Evolutionary conservation across 1,140 invertebrate genomes (phyloP).

Genomic region (Planococcus citri): DNA sequence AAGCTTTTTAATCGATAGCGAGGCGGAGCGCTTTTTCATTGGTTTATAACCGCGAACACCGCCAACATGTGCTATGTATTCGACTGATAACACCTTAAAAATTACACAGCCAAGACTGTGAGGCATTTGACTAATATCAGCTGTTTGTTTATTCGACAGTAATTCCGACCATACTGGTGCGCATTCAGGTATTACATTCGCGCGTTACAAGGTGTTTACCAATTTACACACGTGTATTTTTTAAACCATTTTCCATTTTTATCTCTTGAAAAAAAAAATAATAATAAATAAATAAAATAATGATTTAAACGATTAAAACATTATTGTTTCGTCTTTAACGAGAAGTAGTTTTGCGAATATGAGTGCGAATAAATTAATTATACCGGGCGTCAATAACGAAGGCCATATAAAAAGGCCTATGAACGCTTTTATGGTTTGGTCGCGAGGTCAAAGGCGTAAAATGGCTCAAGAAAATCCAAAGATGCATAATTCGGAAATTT

Average conservation of each 20-base stretch:
- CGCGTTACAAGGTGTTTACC: no score
- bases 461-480: conserved; percentile 98
- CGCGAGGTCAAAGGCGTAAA: conserved; percentile 72
- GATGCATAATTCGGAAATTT: conserved; percentile 94
- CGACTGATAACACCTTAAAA: neutral
- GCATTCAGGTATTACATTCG: no score
- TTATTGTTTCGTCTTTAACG: no score
- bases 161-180: no score
- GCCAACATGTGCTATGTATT: conserved; percentile 11
- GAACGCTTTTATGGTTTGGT: conserved; percentile 93
- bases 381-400: conserved; percentile 25
- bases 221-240: no score
- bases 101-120: neutral
- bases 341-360: neutral
- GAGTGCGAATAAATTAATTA: conserved; percentile 10
- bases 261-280: no score
- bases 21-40: conserved; percentile 7
- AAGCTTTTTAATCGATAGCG: conserved; percentile 4
- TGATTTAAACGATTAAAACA: no score
- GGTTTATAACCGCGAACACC: conserved; percentile 1
- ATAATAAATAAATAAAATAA: no score
- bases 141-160: no score
- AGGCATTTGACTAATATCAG: no score
- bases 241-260: no score
- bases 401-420: conserved; percentile 81